Base-by-base conservation (phyloP, 2,113 vertebrate species). In the Chaetodon trifascialis region DNA sequence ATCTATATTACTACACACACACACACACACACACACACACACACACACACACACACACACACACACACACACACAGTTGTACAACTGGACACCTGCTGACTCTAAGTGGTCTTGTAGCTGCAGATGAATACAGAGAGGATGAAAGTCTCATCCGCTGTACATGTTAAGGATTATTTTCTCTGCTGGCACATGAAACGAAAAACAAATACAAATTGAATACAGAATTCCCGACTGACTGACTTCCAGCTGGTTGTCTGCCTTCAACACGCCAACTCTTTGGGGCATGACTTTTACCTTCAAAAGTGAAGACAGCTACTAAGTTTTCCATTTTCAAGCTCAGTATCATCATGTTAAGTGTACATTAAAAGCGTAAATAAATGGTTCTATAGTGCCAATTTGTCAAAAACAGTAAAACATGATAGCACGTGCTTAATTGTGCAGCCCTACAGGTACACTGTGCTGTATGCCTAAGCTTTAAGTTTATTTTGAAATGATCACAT, bases 71-170 rank as follows among this genome's bases (percentile, higher is more conserved):
- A 63, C 5, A 47, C 10, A n/a, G n/a, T 73, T 52, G 71, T 58
- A 79, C 66, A 71, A 62, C 17, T 51, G 70, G 23, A 68, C 59
- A 36, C 78, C 84, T 84, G 83, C 88, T 83, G 84, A 73, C 85
- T 60, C 36, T 68, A 71, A 91, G 80, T 78, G 83, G 68, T 79
- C 73, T 73, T 64, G 38, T 19, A 65, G 62, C 67, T 79, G n/a
- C 11, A 73, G 56, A 56, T 85, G 73, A 89, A 86, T 64, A 83
- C 72, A 82, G 12, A 46, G 47, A 80, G 40, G 54, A 74, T 51
- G 16, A 75, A 78, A 73, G 78, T 80, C 51, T 69, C 55, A 38
- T 60, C 36, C 16, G 1, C 6, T 62, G 72, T 44, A 19, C 80
- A 84, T 52, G 30, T 69, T 55, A 5, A 15, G 34, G 25, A 69